Evolutionary conservation across 2,797 vertebrate species (phyloP).

Genomic region (Rachycentron canadum): DNA sequence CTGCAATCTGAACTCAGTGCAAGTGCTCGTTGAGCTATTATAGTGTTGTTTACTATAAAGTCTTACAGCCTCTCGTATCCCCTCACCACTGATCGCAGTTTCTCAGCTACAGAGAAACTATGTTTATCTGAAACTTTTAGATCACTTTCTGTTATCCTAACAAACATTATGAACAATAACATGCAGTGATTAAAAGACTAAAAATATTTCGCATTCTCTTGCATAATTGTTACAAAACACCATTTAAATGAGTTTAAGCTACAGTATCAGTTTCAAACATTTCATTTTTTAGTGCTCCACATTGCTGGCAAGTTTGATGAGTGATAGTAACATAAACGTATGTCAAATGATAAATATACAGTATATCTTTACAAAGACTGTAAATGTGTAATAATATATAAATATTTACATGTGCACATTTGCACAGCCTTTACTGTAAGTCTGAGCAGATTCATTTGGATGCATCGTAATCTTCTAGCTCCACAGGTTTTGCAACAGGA

Average conservation of each 20-base stretch:
- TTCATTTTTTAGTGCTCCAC: slow-evolving; percentile 6
- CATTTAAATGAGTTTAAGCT: slow-evolving; percentile 4
- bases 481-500: slow-evolving; percentile 13
- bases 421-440: background rate
- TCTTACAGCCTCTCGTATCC: slow-evolving; percentile 47
- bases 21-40: slow-evolving; percentile 70
- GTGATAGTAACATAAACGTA: slow-evolving; percentile 11
- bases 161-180: slow-evolving; percentile 21
- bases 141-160: slow-evolving; percentile 48
- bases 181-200: slow-evolving; percentile 19
- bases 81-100: slow-evolving; percentile 54
- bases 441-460: background rate
- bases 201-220: slow-evolving; percentile 40
- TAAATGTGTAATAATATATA: background rate
- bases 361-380: background rate
- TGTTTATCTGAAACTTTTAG: slow-evolving; percentile 56
- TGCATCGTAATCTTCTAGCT: background rate
- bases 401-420: background rate
- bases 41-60: slow-evolving; percentile 72
- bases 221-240: slow-evolving; percentile 18
- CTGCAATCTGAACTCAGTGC: slow-evolving; percentile 70
- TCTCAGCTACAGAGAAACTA: slow-evolving; percentile 44
- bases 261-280: slow-evolving; percentile 1
- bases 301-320: slow-evolving; percentile 20
- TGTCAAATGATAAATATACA: background rate